These are phyloP conservation scores for Eumaeus atala DNA, from an alignment of 1,140 invertebrate genomes.

Conservation along the genomic window DNA sequence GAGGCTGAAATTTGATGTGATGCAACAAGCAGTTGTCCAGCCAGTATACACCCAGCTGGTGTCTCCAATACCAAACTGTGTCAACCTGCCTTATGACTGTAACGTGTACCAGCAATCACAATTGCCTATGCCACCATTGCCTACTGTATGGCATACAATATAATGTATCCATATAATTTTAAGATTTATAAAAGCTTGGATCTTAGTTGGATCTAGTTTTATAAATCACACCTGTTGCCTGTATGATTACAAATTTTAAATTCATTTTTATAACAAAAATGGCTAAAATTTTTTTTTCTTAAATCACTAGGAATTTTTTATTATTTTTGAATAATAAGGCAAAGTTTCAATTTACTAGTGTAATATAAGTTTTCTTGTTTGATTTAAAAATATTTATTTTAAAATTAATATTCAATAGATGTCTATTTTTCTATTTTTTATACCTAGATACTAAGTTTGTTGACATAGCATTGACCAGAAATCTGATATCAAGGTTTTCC, in stretches of 20 bases:
- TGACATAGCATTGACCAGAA: too few species aligned
- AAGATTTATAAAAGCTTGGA: not conserved
- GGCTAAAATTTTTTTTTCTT: too few species aligned
- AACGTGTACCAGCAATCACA: constrained; percentile 29
- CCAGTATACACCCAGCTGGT: constrained; percentile 33
- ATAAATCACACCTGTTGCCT: not conserved
- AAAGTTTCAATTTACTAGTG: too few species aligned
- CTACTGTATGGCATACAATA: constrained; percentile 28
- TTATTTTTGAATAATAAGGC: too few species aligned
- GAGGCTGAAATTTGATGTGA: constrained; percentile 36
- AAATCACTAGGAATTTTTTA: too few species aligned
- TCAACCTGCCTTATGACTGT: constrained; percentile 39
- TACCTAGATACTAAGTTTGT: too few species aligned
- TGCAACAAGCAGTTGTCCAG: constrained; percentile 29
- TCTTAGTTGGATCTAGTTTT: constrained; percentile 2
- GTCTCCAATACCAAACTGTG: constrained; percentile 30
- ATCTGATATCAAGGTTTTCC: not conserved
- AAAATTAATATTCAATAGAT: too few species aligned
- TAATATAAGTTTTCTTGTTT: too few species aligned
- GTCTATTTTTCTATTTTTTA: too few species aligned
- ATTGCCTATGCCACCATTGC: constrained; percentile 27
- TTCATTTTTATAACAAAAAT: too few species aligned
- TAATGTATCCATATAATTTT: constrained; percentile 9
- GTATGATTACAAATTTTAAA: too few species aligned
- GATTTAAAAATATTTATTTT: too few species aligned